Conservation (phyloP, 2,797 vertebrate species). For the Echiichthys vipera region DNA sequence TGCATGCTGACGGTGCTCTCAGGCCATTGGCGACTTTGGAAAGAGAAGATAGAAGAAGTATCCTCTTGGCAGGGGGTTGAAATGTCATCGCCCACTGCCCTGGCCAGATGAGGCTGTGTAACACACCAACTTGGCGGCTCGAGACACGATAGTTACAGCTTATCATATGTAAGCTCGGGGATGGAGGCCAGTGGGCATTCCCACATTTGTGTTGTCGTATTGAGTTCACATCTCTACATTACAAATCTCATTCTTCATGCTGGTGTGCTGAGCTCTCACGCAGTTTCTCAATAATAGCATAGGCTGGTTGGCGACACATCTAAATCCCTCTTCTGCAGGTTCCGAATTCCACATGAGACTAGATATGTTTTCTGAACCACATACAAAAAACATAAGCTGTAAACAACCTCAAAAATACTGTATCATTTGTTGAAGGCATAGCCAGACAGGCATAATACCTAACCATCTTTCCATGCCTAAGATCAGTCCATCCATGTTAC, state of each 20-base stretch:
- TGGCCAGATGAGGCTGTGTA: slow-evolving; percentile 65
- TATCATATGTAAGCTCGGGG: slow-evolving; percentile 68
- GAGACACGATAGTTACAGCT: slow-evolving; percentile 67
- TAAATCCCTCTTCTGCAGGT: slow-evolving; percentile 71
- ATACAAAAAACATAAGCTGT: slow-evolving; percentile 30
- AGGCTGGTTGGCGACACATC: slow-evolving; percentile 57
- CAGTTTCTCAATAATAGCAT: slow-evolving; percentile 71
- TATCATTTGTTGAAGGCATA: slow-evolving; percentile 20
- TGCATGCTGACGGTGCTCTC: slow-evolving; percentile 56
- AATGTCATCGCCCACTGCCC: slow-evolving; percentile 66
- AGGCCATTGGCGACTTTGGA: slow-evolving; percentile 52
- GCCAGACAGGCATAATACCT: slow-evolving; percentile 22
- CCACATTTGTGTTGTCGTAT: slow-evolving; percentile 46
- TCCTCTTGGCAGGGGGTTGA: slow-evolving; percentile 57
- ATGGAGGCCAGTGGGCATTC: slow-evolving; percentile 59
- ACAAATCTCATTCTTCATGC: slow-evolving; percentile 76
- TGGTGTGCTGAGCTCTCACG: slow-evolving; percentile 62
- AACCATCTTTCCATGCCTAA: slow-evolving; percentile 26
- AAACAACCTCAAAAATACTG: slow-evolving; percentile 33
- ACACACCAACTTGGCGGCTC: slow-evolving; percentile 61
- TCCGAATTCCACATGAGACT: slow-evolving; percentile 53
- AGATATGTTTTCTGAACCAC: slow-evolving; percentile 49
- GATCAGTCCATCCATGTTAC: slow-evolving; percentile 31
- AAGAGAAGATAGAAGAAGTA: slow-evolving; percentile 62
- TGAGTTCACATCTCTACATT: slow-evolving; percentile 63